These are phyloP conservation scores for Herpailurus yagouaroundi DNA, from an alignment of 2,113 vertebrate species.

Conservation along the genomic window DNA sequence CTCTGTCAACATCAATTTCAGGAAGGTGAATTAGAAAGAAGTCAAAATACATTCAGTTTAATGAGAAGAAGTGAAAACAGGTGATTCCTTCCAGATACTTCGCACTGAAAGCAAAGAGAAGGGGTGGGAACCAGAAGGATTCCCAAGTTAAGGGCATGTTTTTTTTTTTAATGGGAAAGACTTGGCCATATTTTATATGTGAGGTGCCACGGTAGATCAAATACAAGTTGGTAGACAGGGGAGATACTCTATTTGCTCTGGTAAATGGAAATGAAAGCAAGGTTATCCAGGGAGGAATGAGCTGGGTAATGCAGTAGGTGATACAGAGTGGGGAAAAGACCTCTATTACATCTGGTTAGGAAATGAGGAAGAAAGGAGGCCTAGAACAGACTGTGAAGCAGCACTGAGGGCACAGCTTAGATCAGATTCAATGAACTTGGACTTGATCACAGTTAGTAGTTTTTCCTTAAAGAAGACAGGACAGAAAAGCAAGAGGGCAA, in stretches of 20 bases:
- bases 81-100: background rate
- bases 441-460: background rate
- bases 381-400: background rate
- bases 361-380: background rate
- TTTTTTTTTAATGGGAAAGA: background rate
- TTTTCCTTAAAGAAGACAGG: background rate
- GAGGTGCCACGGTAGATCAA: background rate
- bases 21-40: background rate
- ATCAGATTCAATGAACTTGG: background rate
- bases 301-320: background rate
- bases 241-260: background rate
- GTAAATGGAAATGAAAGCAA: conserved; percentile 26
- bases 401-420: background rate
- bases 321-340: background rate
- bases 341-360: background rate
- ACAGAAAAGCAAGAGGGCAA: background rate
- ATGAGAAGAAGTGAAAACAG: background rate
- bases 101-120: background rate
- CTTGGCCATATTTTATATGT: background rate
- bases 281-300: background rate
- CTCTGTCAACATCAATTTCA: conserved; percentile 10
- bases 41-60: background rate
- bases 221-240: background rate
- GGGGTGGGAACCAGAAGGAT: background rate
- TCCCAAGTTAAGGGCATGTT: background rate